Evolutionary conservation across 2,113 vertebrate genomes (phyloP).

Genomic region (Phycodurus eques): DNA sequence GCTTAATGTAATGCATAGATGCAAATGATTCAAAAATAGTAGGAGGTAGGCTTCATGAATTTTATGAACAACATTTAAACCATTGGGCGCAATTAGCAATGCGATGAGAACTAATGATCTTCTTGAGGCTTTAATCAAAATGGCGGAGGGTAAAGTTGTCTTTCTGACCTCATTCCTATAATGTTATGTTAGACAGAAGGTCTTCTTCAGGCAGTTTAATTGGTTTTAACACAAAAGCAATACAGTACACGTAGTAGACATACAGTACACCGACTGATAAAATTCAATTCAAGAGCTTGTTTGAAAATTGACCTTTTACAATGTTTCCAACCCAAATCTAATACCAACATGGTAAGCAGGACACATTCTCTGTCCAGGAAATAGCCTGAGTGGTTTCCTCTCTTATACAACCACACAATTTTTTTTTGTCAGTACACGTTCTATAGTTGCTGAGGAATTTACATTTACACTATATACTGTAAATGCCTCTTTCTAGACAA

Average conservation of each 20-base stretch:
- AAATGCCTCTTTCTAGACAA: constrained; percentile 35
- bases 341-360: background rate
- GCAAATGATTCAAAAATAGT: background rate
- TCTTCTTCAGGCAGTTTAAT: background rate
- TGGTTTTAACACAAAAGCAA: background rate
- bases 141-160: constrained; percentile 36
- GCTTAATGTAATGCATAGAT: constrained; percentile 36
- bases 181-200: constrained; percentile 25
- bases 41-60: constrained; percentile 59
- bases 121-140: constrained; percentile 39
- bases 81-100: constrained; percentile 59
- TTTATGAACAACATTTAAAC: constrained; percentile 62
- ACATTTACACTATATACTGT: constrained; percentile 21
- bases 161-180: constrained; percentile 36
- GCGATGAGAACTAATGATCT: constrained; percentile 53
- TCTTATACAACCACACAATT: constrained; percentile 2
- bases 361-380: background rate
- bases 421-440: background rate
- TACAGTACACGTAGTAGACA: background rate
- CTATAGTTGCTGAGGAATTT: constrained; percentile 16
- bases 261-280: background rate
- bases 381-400: background rate
- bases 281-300: background rate
- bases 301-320: background rate
- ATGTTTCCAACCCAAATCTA: background rate